Percentiles rank a stretch among this genome's conserved stretches.
phyloP scores from a whole-genome alignment of 2,888 invertebrate genomes.

The Tubulanus polymorphus region DNA sequence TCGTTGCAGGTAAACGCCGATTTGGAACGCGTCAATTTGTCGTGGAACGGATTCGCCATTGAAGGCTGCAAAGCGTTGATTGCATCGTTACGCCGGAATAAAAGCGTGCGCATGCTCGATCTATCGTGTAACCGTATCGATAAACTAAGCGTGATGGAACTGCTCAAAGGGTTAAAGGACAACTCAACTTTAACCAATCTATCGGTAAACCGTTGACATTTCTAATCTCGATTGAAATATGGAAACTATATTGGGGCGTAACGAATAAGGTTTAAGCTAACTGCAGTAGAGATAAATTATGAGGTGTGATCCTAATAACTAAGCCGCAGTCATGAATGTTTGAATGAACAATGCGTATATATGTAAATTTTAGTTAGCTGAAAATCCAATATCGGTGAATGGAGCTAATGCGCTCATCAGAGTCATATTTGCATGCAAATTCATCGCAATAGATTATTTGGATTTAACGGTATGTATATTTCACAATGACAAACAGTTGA shows the following conservation, averaged over 20 bases:
- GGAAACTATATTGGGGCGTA: no score
- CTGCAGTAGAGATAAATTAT: no score
- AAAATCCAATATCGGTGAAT: conserved; percentile 17
- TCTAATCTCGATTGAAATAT: no score
- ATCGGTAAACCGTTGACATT: no score
- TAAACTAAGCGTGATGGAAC: conserved; percentile 24
- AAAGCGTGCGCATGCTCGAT: conserved; percentile 29
- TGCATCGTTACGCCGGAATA: conserved; percentile 27
- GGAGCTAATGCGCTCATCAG: conserved; percentile 13
- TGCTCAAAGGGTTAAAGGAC: conserved; percentile 30
- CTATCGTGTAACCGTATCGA: conserved; percentile 39
- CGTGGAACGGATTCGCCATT: conserved; percentile 40
- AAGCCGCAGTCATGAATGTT: not conserved
- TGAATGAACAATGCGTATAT: not conserved
- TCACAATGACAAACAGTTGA: no score
- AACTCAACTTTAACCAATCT: conserved; percentile 32
- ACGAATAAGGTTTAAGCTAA: no score
- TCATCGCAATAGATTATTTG: conserved; percentile 9
- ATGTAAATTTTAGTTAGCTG: not conserved
- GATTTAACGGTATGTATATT: conserved; percentile 15
- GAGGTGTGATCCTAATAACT: no score
- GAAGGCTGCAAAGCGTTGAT: conserved; percentile 29
- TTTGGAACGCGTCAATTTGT: conserved; percentile 28
- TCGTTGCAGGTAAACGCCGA: conserved; percentile 33
- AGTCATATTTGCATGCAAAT: conserved; percentile 1